Evolutionary conservation across 2,888 invertebrate genomes (phyloP).

Genomic region (Rutpela maculata): DNA sequence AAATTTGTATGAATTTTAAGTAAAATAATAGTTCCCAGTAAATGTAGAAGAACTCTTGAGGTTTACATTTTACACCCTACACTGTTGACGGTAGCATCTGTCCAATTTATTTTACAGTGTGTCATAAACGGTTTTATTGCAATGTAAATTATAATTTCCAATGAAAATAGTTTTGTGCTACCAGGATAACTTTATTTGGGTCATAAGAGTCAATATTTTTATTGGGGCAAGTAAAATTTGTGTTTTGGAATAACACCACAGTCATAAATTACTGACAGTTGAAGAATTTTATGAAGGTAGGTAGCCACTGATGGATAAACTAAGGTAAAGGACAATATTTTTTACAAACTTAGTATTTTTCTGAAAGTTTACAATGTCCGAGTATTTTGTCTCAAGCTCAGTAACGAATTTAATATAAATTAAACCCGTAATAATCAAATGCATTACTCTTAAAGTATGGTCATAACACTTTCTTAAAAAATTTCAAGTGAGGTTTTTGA

Average conservation of each 20-base stretch:
- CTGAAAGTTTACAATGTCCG: too few relatives aligned
- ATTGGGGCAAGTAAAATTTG: constrained; percentile 8
- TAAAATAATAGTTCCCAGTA: background rate
- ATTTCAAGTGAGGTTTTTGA: too few relatives aligned
- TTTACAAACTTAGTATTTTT: too few relatives aligned
- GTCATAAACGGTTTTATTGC: background rate
- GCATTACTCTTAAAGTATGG: too few relatives aligned
- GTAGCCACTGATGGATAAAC: too few relatives aligned
- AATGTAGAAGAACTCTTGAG: background rate
- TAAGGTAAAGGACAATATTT: too few relatives aligned
- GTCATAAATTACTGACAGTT: background rate
- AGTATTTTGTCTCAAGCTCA: too few relatives aligned
- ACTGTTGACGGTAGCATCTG: background rate
- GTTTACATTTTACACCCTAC: background rate
- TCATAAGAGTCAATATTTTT: background rate
- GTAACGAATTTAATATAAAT: too few relatives aligned
- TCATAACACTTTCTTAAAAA: too few relatives aligned
- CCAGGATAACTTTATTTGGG: background rate
- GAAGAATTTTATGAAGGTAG: too few relatives aligned
- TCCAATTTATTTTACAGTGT: background rate
- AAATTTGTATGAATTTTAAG: background rate
- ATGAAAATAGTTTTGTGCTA: background rate
- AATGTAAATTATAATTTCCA: background rate
- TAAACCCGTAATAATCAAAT: too few relatives aligned
- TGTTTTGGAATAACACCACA: background rate